A percentile compares a stretch with the other conserved stretches of the same genome.
These are phyloP conservation scores for Plutomurus gul DNA, from an alignment of 1,140 invertebrate genomes.

Conservation along the genomic window DNA sequence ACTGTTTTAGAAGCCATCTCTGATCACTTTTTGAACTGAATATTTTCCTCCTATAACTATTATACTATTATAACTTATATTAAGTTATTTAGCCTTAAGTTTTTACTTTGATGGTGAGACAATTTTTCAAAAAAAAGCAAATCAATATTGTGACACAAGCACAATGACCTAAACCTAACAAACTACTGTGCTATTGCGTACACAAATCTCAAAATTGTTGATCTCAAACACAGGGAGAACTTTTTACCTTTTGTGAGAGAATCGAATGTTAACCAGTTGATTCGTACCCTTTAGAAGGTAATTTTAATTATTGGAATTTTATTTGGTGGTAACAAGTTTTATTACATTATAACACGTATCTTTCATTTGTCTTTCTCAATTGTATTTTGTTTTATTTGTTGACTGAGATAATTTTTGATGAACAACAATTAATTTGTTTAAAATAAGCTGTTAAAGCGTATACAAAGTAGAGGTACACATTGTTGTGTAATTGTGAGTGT, in stretches of 20 bases:
- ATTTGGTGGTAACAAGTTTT: background rate
- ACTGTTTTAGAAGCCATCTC: too few relatives aligned
- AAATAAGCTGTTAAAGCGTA: too few relatives aligned
- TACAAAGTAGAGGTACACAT: too few relatives aligned
- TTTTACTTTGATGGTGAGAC: conserved; percentile 24
- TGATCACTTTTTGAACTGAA: conserved; percentile 25
- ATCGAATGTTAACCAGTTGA: background rate
- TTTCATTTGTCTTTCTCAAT: conserved; percentile 4
- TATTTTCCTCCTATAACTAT: conserved; percentile 2
- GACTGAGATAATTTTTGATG: too few relatives aligned
- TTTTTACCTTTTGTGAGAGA: conserved; percentile 27
- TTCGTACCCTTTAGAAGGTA: background rate
- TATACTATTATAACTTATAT: too few relatives aligned
- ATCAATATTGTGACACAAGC: background rate
- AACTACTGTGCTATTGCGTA: background rate
- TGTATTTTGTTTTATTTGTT: background rate
- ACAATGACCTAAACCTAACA: background rate
- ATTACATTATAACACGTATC: background rate
- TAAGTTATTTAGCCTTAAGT: conserved; percentile 22
- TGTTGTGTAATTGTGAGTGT: too few relatives aligned
- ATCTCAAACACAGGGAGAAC: conserved; percentile 23
- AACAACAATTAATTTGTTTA: too few relatives aligned
- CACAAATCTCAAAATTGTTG: conserved; percentile 27
- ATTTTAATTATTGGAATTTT: background rate
- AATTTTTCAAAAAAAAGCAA: conserved; percentile 14